Evolutionary conservation across 2,797 vertebrate species (phyloP).

Genomic region (Acanthurus lineatus): DNA sequence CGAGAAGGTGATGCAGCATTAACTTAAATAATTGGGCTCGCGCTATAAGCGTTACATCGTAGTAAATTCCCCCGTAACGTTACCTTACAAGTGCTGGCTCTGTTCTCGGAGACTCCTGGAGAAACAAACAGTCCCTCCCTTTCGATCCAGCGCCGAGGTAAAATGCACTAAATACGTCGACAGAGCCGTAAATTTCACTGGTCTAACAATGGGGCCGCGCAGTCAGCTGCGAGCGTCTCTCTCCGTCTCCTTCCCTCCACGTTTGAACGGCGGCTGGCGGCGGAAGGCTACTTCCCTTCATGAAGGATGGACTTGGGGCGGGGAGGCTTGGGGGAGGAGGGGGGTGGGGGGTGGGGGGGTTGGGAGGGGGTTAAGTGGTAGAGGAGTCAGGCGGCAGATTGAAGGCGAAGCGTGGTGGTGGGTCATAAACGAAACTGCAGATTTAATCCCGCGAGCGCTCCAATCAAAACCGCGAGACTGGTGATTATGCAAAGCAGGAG

Average conservation of each 20-base stretch:
- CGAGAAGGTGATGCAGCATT: neutral
- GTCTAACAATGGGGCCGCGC: slow-evolving; percentile 59
- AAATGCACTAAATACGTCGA: slow-evolving; percentile 39
- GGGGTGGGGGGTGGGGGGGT: neutral
- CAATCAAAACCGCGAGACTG: slow-evolving; percentile 68
- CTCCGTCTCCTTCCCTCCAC: slow-evolving; percentile 61
- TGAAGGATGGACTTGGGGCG: slow-evolving; percentile 54
- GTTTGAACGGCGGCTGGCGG: slow-evolving; percentile 52
- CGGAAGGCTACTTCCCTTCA: slow-evolving; percentile 32
- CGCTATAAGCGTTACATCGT: slow-evolving; percentile 9
- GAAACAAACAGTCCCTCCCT: slow-evolving; percentile 40
- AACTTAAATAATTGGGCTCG: slow-evolving; percentile 14
- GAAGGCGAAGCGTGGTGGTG: slow-evolving; percentile 42
- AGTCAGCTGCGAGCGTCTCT: slow-evolving; percentile 34
- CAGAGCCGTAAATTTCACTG: slow-evolving; percentile 33
- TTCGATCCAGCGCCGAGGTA: neutral
- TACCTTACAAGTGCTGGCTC: slow-evolving; percentile 64
- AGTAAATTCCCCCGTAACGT: neutral
- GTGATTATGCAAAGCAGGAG: slow-evolving; percentile 69
- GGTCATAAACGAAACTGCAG: slow-evolving; percentile 35
- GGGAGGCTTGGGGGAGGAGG: neutral
- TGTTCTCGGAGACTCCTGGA: neutral
- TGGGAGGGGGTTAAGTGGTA: slow-evolving; percentile 26
- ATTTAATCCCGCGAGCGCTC: slow-evolving; percentile 48
- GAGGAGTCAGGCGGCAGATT: slow-evolving; percentile 42